Evolutionary conservation across 1,140 invertebrate species (phyloP).

Genomic region (Magallana gigas): DNA sequence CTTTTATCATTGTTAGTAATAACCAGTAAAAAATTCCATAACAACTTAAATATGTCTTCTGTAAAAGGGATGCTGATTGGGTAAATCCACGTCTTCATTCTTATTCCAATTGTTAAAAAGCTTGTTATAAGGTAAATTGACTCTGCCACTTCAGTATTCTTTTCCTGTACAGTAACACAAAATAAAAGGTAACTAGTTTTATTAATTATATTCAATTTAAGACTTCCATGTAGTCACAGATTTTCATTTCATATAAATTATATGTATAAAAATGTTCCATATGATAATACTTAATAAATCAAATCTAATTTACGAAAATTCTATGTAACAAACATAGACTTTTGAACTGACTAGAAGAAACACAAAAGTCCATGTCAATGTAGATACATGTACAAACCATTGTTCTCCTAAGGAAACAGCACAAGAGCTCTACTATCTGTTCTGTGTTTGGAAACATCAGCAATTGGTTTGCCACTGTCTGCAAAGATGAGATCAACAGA

Average conservation of each 20-base stretch:
- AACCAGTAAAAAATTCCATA: background rate
- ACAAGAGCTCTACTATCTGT: background rate
- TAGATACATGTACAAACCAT: background rate
- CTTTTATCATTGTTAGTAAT: background rate
- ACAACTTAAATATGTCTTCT: background rate
- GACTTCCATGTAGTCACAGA: background rate
- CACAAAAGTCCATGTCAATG: background rate
- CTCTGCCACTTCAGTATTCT: background rate
- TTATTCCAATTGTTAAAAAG: background rate
- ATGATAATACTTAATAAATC: background rate
- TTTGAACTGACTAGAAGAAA: too few species aligned
- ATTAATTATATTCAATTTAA: too few species aligned
- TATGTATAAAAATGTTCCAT: background rate
- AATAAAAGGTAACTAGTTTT: background rate
- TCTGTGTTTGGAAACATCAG: constrained; percentile 1
- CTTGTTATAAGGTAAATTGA: background rate
- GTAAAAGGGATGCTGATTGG: background rate
- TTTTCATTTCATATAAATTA: background rate
- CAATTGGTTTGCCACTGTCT: background rate
- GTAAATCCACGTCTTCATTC: constrained; percentile 7
- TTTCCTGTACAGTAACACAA: background rate
- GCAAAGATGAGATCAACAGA: background rate
- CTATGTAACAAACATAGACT: too few species aligned
- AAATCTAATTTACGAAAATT: background rate
- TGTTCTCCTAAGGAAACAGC: background rate